Percentiles rank a stretch among this genome's conserved stretches.
These are phyloP conservation scores for Lepeophtheirus salmonis DNA, from an alignment of 1,140 invertebrate species.

Conservation along the genomic window DNA sequence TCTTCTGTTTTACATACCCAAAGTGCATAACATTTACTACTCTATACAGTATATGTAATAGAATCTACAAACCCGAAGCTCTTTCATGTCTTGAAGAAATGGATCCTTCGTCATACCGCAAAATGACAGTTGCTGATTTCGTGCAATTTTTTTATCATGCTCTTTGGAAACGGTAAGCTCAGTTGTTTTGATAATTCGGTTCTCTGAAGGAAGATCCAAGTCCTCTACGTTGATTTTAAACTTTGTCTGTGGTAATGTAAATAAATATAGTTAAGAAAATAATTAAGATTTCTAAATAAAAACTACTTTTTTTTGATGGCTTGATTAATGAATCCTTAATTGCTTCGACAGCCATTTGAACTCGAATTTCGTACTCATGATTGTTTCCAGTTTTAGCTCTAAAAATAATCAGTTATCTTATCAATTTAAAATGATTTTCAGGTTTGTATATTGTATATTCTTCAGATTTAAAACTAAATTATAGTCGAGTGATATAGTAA, in stretches of 20 bases:
- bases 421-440: no score
- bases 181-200: neutral
- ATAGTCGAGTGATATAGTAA: no score
- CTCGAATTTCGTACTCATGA: neutral
- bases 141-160: neutral
- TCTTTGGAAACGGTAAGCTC: neutral
- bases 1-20: no score
- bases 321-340: neutral
- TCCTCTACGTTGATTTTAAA: neutral
- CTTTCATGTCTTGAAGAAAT: neutral
- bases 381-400: neutral
- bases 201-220: no score
- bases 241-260: neutral
- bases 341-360: neutral
- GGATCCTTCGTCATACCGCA: neutral
- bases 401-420: no score
- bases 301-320: neutral
- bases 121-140: neutral
- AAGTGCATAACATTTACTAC: no score
- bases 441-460: no score
- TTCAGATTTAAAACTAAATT: no score
- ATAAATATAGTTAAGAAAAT: neutral
- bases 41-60: no score
- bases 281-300: neutral
- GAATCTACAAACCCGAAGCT: neutral